These are phyloP conservation scores for Melanerpes formicivorus DNA, from an alignment of 2,113 vertebrate species.

Conservation along the genomic window DNA sequence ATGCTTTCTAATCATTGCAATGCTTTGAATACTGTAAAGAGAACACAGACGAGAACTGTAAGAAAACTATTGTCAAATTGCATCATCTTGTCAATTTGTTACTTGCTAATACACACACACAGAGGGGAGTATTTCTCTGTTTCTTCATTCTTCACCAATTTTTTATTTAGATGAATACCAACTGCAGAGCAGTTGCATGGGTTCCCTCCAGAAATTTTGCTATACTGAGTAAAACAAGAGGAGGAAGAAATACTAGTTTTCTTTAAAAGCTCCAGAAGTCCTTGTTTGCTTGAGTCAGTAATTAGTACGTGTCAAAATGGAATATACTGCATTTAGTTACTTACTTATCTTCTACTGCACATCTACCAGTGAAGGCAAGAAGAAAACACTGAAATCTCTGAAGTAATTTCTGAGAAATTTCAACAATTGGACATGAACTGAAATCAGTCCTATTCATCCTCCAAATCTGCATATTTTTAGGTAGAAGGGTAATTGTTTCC, in stretches of 20 bases:
- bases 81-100: neutral
- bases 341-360: neutral
- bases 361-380: neutral
- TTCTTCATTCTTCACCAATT: neutral
- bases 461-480: neutral
- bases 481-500: conserved; percentile 1
- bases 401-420: neutral
- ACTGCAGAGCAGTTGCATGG: neutral
- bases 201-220: neutral
- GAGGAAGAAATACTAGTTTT: neutral
- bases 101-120: neutral
- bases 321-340: neutral
- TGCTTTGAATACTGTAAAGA: neutral
- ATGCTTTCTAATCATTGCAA: neutral
- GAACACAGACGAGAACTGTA: neutral
- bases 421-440: neutral
- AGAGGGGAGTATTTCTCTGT: neutral
- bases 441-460: neutral
- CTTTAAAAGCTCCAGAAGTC: neutral
- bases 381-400: neutral
- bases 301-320: neutral
- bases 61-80: neutral
- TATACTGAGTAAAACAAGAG: neutral
- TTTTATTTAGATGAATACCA: neutral
- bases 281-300: neutral